These are phyloP conservation scores for Climacteris rufus DNA, from an alignment of 2,113 vertebrate genomes.

Conservation along the genomic window DNA sequence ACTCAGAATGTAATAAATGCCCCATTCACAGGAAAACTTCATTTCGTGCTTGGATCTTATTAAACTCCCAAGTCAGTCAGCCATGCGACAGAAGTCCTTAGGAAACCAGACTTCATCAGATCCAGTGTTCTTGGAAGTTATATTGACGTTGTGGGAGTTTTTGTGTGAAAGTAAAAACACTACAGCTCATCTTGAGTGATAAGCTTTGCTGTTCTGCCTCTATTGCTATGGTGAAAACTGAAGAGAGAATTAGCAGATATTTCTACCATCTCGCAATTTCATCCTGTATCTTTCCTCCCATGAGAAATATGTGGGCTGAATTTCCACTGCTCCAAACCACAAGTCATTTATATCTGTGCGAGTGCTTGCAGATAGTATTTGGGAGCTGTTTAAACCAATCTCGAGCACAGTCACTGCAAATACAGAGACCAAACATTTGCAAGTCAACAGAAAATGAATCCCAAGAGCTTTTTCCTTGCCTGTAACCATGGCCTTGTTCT, in stretches of 20 bases:
- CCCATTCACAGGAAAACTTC: constrained; percentile 29
- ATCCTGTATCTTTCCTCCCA: constrained; percentile 10
- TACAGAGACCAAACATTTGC: background rate
- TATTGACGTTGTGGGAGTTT: constrained; percentile 45
- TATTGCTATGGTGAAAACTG: background rate
- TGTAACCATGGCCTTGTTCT: constrained; percentile 14
- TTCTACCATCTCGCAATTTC: constrained; percentile 31
- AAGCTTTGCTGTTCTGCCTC: constrained; percentile 11
- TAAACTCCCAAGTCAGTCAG: constrained; percentile 45
- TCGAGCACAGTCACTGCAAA: background rate
- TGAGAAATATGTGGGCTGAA: constrained; percentile 31
- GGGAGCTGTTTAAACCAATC: background rate
- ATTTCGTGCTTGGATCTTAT: constrained; percentile 33
- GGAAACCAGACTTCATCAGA: constrained; percentile 52
- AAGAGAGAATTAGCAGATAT: constrained; percentile 16
- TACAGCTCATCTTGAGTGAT: constrained; percentile 36
- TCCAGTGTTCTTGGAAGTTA: constrained; percentile 23
- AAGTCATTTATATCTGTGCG: background rate
- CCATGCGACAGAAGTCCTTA: constrained; percentile 34
- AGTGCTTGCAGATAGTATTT: background rate
- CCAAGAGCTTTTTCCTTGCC: background rate
- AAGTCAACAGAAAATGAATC: constrained; percentile 35
- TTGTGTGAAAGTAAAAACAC: constrained; percentile 27
- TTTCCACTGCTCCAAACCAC: background rate
- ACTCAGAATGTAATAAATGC: constrained; percentile 39